phyloP scores from a whole-genome alignment of 2,888 invertebrate species.

The Rhabditophanes sp. region DNA sequence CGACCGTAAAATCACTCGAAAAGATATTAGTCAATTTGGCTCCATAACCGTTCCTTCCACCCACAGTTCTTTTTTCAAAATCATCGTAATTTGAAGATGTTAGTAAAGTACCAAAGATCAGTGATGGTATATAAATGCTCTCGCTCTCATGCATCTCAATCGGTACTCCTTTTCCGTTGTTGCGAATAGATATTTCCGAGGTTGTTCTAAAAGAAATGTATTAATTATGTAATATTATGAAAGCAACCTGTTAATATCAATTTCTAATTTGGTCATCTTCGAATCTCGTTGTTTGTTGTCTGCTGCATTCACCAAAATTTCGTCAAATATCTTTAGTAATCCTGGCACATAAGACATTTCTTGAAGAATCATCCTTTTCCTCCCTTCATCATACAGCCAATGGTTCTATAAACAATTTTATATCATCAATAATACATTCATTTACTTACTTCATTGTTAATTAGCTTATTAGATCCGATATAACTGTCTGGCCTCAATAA shows the following conservation, averaged over 20 bases:
- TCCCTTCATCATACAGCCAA: slow-evolving; percentile 72
- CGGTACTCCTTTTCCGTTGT: slow-evolving; percentile 88
- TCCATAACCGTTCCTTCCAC: slow-evolving; percentile 87
- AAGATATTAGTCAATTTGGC: slow-evolving; percentile 97
- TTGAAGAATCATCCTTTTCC: slow-evolving; percentile 60
- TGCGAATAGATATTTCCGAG: slow-evolving; percentile 77
- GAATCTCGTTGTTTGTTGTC: too few relatives aligned
- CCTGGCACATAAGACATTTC: slow-evolving; percentile 82
- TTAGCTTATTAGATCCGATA: slow-evolving; percentile 4
- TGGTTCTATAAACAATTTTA: slow-evolving; percentile 54
- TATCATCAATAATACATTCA: not conserved
- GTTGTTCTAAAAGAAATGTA: too few relatives aligned
- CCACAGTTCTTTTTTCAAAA: slow-evolving; percentile 68
- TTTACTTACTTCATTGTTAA: slow-evolving; percentile 1
- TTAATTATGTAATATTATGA: too few relatives aligned
- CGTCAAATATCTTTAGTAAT: slow-evolving; percentile 93
- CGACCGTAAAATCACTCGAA: slow-evolving; percentile 79
- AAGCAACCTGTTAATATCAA: slow-evolving; percentile 50
- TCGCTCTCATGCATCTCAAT: slow-evolving; percentile 82
- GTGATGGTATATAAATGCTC: slow-evolving; percentile 89
- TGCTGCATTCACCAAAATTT: too few relatives aligned
- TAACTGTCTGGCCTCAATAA: slow-evolving; percentile 4
- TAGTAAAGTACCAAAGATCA: slow-evolving; percentile 90
- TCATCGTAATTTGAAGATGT: slow-evolving; percentile 98
- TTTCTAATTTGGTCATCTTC: slow-evolving; percentile 50